Evolutionary conservation across 2,888 invertebrate species (phyloP).

Genomic region (Calameuta idolon): DNA sequence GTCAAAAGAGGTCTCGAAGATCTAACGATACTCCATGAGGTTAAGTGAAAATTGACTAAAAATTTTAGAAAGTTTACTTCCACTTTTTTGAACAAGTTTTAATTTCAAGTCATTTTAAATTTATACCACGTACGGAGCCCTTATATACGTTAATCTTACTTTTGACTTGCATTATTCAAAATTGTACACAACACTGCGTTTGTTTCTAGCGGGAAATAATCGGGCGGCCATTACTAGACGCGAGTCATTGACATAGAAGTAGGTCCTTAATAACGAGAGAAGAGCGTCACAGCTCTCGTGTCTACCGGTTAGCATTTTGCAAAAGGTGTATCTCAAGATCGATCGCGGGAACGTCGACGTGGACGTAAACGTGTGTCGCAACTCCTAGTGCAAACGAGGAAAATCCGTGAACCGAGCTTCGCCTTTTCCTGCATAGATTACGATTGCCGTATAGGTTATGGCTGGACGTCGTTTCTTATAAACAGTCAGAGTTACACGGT

Average conservation of each 20-base stretch:
- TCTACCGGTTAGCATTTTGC: neutral
- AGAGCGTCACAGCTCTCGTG: neutral
- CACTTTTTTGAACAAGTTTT: neutral
- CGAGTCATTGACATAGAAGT: constrained; percentile 9
- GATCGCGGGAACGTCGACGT: neutral
- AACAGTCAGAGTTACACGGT: neutral
- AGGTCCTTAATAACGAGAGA: neutral
- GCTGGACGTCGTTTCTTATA: neutral
- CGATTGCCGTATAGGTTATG: neutral
- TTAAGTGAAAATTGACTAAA: neutral
- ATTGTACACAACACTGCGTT: neutral
- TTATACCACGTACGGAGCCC: neutral
- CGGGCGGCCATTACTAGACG: neutral
- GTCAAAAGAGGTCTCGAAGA: neutral
- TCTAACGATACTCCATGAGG: neutral
- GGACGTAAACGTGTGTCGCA: neutral
- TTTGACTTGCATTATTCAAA: neutral
- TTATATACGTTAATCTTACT: neutral
- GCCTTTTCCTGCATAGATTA: neutral
- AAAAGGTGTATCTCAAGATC: neutral
- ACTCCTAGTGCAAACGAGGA: neutral
- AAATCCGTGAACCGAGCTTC: neutral
- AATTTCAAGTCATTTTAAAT: neutral
- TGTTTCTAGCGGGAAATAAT: neutral
- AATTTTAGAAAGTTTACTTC: neutral